Percentiles rank a stretch among this genome's conserved stretches.
Conservation (phyloP, 2,888 invertebrate species). For the Drosophila meridionalis region DNA sequence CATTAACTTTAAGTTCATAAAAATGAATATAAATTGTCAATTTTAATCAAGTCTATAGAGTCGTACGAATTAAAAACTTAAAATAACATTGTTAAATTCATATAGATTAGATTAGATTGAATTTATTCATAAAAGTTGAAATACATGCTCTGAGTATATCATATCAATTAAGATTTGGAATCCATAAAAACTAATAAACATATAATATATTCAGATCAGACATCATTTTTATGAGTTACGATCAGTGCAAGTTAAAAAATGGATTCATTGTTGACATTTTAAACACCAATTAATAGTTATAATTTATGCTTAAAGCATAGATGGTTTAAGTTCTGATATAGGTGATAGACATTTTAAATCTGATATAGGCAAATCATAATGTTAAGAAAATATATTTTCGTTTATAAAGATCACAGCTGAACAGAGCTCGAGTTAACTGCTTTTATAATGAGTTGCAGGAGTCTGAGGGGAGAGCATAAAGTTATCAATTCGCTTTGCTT, state of each 20-base stretch:
- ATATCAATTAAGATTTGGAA: background rate
- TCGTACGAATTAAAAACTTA: background rate
- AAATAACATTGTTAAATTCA: background rate
- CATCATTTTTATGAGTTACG: background rate
- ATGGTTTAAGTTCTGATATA: too few species aligned
- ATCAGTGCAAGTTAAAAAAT: too few species aligned
- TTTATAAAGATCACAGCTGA: background rate
- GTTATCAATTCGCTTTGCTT: constrained; percentile 46
- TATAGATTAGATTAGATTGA: too few species aligned
- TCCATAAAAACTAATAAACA: background rate
- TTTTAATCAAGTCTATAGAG: too few species aligned
- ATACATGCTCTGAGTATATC: background rate
- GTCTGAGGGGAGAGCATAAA: constrained; percentile 15
- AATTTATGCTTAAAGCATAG: background rate
- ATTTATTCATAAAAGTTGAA: background rate
- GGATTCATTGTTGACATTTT: background rate
- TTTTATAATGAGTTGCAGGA: constrained; percentile 12
- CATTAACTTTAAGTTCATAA: too few species aligned
- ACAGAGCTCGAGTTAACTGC: constrained; percentile 8
- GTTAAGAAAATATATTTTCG: background rate
- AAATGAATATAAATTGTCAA: too few species aligned
- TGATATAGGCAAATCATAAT: background rate
- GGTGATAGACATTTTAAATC: background rate
- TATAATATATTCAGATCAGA: background rate
- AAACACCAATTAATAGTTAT: background rate